Conservation (phyloP, 2,113 vertebrate species). For the Nothoprocta perdicaria region DNA sequence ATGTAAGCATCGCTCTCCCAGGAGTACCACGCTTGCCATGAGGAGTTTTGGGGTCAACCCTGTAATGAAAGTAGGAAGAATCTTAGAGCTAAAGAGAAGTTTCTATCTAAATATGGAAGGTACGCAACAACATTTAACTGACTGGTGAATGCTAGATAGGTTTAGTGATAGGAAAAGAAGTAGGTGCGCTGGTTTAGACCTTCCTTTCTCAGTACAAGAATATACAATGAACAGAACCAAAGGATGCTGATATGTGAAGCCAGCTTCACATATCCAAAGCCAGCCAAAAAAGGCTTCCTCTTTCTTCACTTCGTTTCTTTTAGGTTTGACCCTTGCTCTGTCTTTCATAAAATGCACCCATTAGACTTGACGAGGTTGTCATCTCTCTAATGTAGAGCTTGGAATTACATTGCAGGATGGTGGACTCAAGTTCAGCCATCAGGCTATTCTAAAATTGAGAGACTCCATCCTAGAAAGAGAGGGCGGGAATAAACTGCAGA, state of each 20-base stretch:
- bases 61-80: background rate
- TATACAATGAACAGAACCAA: background rate
- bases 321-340: background rate
- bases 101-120: background rate
- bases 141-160: background rate
- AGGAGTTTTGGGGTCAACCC: background rate
- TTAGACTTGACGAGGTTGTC: background rate
- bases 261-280: too few relatives aligned
- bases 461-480: background rate
- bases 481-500: fast-evolving
- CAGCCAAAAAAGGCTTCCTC: background rate
- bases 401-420: background rate
- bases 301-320: background rate
- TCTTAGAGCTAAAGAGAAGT: background rate
- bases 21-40: fast-evolving
- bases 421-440: background rate
- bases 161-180: background rate
- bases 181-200: background rate
- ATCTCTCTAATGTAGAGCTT: background rate
- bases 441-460: background rate
- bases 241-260: background rate
- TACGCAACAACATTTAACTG: background rate
- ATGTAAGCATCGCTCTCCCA: fast-evolving
- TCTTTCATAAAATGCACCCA: background rate
- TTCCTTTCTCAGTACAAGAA: background rate